A percentile compares a stretch with the other conserved stretches of the same genome.
Conservation (phyloP, 2,888 invertebrate genomes). For the Eristalis arbustorum region DNA sequence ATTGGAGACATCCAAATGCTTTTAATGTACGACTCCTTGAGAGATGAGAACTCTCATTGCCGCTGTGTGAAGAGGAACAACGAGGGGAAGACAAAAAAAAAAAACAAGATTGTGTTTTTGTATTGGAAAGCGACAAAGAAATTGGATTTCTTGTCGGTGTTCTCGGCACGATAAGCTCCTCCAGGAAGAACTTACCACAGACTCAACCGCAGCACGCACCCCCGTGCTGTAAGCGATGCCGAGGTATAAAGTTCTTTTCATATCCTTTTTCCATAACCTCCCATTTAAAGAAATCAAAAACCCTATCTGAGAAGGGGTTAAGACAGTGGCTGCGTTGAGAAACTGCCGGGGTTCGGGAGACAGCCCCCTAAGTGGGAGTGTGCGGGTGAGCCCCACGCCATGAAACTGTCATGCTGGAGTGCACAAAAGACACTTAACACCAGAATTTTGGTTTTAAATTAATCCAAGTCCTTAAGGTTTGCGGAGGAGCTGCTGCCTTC, state of each 20-base stretch:
- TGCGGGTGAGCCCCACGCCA: neutral
- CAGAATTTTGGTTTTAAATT: constrained; percentile 71
- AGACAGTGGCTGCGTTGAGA: constrained; percentile 39
- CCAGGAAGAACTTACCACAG: constrained; percentile 43
- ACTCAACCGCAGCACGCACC: constrained; percentile 58
- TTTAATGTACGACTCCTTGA: constrained; percentile 70
- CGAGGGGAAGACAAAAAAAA: neutral
- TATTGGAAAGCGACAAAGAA: constrained; percentile 67
- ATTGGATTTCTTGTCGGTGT: constrained; percentile 60
- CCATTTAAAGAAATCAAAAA: constrained; percentile 68
- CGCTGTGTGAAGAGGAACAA: constrained; percentile 2
- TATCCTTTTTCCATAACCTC: constrained; percentile 65
- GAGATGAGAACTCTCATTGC: constrained; percentile 56
- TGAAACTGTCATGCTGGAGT: constrained; percentile 63
- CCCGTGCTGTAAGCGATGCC: constrained; percentile 16
- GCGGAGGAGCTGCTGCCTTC: constrained; percentile 18
- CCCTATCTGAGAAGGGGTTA: constrained; percentile 69
- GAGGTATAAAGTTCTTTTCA: constrained; percentile 60
- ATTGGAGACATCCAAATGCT: constrained; percentile 72
- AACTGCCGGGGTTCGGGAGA: neutral
- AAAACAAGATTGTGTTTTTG: constrained; percentile 1
- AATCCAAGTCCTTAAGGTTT: constrained; percentile 67
- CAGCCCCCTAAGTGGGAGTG: constrained; percentile 24
- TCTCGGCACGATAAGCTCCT: constrained; percentile 53
- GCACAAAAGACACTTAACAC: constrained; percentile 71